Evolutionary conservation across 2,797 vertebrate species (phyloP), one percentile per base, ranked within the genome.

Genomic region (Adrianichthys oophorus): DNA sequence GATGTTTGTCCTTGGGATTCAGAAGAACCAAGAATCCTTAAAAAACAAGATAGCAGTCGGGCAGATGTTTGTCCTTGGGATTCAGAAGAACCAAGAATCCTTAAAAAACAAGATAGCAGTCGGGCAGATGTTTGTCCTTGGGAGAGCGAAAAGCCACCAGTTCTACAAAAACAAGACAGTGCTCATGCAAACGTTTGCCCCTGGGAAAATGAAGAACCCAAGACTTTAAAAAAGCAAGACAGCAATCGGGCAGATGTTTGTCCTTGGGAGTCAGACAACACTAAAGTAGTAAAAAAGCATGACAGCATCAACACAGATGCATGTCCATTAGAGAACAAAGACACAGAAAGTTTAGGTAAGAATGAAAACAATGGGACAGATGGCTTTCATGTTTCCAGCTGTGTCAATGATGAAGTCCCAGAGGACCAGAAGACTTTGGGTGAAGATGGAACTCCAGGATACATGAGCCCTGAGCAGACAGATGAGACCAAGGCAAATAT

Each of bases 401-500:
- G 48, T 43, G 60, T 71, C 29, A 52, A 17, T 48, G 58, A 77
- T 10, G 48, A 69, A 13, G 51, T 21, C 37, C 13, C 15, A 45
- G 72, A 78, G 21, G 48, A 47, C 42, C 70, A 52, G 26, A 55
- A 8, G 10, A 17, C 24, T 4, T 7, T 70, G 0, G 15, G 15
- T 17, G 45, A 24, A 7, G 72, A 79, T 32, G 54, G 74, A 6
- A 29, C 21, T 40, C 48, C 55, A 45, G 46, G 14, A 66, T 67
- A 71, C 24, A 51, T 24, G 1, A 50, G 46, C 48, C 15, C 24
- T 26, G 74, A 66, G n/a, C 56, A 73, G 14, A 18, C 23, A 42
- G 80, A 86, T 1, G 85, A 70, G 15, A 56, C 60, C 0, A 89
- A 83, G 49, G 56, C 68, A 43, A 89, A 73, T 58, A 26, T 83